Base-by-base conservation (phyloP, 1,140 invertebrate genomes). In the Ostrea denselamellosa region DNA sequence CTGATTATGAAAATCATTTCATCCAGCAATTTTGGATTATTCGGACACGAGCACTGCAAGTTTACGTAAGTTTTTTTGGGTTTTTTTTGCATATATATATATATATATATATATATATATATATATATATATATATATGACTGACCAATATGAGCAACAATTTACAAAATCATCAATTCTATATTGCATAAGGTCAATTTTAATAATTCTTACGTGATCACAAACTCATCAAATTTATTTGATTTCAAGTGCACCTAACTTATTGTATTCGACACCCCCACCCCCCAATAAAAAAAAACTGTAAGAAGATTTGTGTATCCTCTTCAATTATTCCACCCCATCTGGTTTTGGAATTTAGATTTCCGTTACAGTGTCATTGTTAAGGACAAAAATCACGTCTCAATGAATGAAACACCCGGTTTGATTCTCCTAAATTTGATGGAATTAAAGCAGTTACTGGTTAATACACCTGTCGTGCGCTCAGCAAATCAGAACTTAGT, bases 391-490 rank as follows among this genome's bases (percentile, higher is more conserved):
- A 77, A 77, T 77, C 68, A 28, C 5, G 25, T 25, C 68, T 77
- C 68, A 5, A 22, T 77, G 25, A 77, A 77, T 77, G 68, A 28
- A 25, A 12, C 68, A 77, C 25, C 22, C 68, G 68, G 28, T 14
- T 25, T 17, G 22, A 34, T 77, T 77, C 68, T 28, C 65, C 25
- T 25, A 12, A 77, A 77, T 28, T 77, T 28, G 68, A 25, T 14
- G 68, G 68, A 77, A 77, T 77, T 77, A 77, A 77, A 77, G 28
- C 68, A 77, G 68, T 77, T 77, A 77, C 8, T 44, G 34, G 34
- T 44, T 44, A 44, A 44, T 77, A 77, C 68, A 77, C 68, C 68
- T 77, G 68, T 34, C 68, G 25, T 8, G 25, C 1, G 22, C 68
- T 28, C 68, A 77, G 68, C 68, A 28, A 77, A 77, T 77, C 68